Evolutionary conservation across 2,797 vertebrate species (phyloP).

Genomic region (Notolabrus celidotus): DNA sequence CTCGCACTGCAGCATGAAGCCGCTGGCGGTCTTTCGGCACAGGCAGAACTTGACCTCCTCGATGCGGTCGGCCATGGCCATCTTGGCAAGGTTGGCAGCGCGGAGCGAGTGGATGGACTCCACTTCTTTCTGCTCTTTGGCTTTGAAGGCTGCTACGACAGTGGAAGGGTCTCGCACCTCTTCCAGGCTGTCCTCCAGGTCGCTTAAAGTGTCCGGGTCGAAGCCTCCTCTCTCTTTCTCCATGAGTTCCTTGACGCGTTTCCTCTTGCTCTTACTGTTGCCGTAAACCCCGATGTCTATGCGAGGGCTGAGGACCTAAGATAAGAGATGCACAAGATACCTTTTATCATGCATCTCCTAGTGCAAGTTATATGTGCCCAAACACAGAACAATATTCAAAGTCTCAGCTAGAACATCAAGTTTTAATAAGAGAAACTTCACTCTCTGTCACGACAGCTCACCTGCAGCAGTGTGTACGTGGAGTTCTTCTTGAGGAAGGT

Average conservation of each 20-base stretch:
- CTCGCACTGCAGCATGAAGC: conserved; percentile 98
- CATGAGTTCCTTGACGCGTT: conserved; percentile 93
- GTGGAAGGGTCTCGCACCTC: conserved; percentile 92
- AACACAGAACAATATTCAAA: too few species aligned
- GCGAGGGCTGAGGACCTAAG: conserved; percentile 94
- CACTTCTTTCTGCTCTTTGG: conserved; percentile 95
- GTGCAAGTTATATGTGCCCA: too few species aligned
- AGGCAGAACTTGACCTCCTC: conserved; percentile 99
- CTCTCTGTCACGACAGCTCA: conserved; percentile 55
- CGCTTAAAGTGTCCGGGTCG: conserved; percentile 91
- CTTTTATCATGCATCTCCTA: too few species aligned
- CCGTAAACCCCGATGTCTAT: conserved; percentile 95
- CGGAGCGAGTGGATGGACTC: conserved; percentile 96
- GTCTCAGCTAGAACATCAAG: too few species aligned
- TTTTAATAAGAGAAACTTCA: neutral
- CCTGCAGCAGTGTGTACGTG: conserved; percentile 94
- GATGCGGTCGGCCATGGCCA: conserved; percentile 96
- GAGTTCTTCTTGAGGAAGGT: conserved; percentile 99
- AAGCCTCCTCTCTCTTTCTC: conserved; percentile 93
- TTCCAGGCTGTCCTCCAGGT: conserved; percentile 91
- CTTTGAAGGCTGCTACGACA: conserved; percentile 96
- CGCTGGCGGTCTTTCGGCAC: conserved; percentile 95
- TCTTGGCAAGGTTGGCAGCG: conserved; percentile 95
- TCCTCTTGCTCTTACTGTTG: conserved; percentile 94
- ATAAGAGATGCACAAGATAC: neutral